Evolutionary conservation across 1,140 invertebrate species (phyloP), one percentile per base, ranked within the genome.

Genomic region (Caenorhabditis tropicalis): DNA sequence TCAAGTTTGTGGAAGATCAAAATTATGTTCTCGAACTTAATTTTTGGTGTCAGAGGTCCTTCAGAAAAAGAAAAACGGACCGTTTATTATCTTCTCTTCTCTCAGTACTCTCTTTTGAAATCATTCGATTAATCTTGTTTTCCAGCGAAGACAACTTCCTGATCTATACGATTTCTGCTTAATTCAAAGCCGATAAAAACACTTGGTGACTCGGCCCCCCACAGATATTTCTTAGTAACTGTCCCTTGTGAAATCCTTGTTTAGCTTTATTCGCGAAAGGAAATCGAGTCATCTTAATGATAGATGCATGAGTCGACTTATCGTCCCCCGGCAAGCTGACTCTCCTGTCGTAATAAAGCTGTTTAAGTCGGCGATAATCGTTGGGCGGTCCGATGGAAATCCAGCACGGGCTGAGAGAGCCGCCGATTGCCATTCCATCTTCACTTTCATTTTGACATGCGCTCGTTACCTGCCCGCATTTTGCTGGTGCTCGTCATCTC

Each of bases 301-400:
- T 33, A n/a, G 65, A 74, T n/a, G 36, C 21, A 36, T 74, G 36
- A 74, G 65, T 36, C 65, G 65, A 27, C 65, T 74, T 74, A 74
- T 74, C 36, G 65, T 43, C 65, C 33, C 33, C 21, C 36, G n/a
- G 12, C 65, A 43, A 74, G 36, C 27, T 9, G 36, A 31, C 29
- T 36, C n/a, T 24, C 36, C 19, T 43, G 65, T 74, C 65, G 65
- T 74, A 74, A 74, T 74, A 74, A 74, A 74, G 65, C 65, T n/a
- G 65, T 74, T 74, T 74, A 74, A 74, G 36, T 74, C 65, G 65
- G 21, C 9, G 65, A 74, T 74, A 21, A 74, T 74, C 65, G n/a
- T 21, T 24, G 19, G 65, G 65, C 19, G 65, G n/a, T 21, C 33
- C 21, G 36, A 46, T 16, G 58, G 24, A 36, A 65, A 36, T 65